phyloP scores from a whole-genome alignment of 1,140 invertebrate species.

The Parasteatoda tepidariorum region DNA sequence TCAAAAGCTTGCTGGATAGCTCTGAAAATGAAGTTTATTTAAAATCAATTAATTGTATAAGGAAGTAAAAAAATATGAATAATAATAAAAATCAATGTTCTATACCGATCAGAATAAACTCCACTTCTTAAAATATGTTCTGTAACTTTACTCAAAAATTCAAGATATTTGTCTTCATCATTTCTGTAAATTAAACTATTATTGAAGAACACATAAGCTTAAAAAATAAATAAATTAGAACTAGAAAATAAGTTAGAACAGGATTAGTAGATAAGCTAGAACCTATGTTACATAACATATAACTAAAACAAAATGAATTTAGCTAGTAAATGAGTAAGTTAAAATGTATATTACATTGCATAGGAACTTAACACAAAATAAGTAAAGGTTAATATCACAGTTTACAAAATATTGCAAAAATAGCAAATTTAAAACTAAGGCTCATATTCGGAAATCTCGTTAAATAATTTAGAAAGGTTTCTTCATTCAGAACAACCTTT shows the following conservation, averaged over 20 bases:
- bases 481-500: no score
- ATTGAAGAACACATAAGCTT: not conserved
- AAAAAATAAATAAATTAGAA: not conserved
- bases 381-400: no score
- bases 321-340: no score
- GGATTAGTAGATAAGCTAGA: not conserved
- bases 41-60: not conserved
- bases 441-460: no score
- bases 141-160: slow-evolving; percentile 72
- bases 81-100: slow-evolving; percentile 79
- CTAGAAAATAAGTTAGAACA: not conserved
- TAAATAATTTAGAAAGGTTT: no score
- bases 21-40: slow-evolving; percentile 1
- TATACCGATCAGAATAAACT: slow-evolving; percentile 73
- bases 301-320: not conserved
- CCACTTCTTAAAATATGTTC: slow-evolving; percentile 71
- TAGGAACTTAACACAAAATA: no score
- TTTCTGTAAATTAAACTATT: slow-evolving; percentile 39
- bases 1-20: slow-evolving; percentile 51
- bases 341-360: no score
- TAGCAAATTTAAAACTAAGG: no score
- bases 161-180: slow-evolving; percentile 70
- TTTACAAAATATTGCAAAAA: no score
- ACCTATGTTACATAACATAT: not conserved
- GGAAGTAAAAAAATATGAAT: not conserved